These are phyloP conservation scores for Megaceryle alcyon DNA, from an alignment of 2,797 vertebrate species.

Conservation along the genomic window DNA sequence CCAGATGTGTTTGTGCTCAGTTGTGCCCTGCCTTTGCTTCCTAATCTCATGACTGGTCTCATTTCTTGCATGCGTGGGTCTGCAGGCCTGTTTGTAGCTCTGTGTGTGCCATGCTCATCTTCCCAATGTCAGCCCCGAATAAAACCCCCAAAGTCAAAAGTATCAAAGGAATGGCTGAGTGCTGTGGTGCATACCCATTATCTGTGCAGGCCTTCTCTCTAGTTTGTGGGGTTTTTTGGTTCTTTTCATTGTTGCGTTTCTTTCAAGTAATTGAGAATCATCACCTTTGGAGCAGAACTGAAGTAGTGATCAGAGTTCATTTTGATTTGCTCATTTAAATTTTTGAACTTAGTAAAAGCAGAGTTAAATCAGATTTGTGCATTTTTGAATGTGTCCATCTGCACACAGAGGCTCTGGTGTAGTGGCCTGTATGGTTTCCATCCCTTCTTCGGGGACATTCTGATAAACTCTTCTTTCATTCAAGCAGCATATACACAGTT, in stretches of 20 bases:
- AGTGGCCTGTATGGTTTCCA: background rate
- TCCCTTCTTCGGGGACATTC: background rate
- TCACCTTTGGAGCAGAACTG: background rate
- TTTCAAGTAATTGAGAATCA: background rate
- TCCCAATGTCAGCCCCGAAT: background rate
- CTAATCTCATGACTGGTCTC: background rate
- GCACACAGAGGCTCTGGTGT: background rate
- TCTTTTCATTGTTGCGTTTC: background rate
- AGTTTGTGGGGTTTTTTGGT: background rate
- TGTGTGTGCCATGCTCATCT: background rate
- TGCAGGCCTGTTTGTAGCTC: background rate
- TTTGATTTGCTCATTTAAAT: background rate
- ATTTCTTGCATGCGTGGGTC: background rate
- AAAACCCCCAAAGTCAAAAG: background rate
- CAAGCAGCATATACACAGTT: background rate
- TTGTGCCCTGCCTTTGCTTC: background rate
- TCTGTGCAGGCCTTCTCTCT: background rate
- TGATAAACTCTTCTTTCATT: background rate
- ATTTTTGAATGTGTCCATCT: background rate
- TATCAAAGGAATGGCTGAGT: background rate
- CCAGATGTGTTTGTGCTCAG: background rate
- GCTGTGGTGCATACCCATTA: background rate
- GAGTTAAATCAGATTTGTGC: background rate
- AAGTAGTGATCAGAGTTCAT: background rate
- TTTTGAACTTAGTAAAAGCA: background rate